Evolutionary conservation across 2,888 invertebrate species (phyloP), one percentile per base, ranked within the genome.

Genomic region (Netelia inedita): DNA sequence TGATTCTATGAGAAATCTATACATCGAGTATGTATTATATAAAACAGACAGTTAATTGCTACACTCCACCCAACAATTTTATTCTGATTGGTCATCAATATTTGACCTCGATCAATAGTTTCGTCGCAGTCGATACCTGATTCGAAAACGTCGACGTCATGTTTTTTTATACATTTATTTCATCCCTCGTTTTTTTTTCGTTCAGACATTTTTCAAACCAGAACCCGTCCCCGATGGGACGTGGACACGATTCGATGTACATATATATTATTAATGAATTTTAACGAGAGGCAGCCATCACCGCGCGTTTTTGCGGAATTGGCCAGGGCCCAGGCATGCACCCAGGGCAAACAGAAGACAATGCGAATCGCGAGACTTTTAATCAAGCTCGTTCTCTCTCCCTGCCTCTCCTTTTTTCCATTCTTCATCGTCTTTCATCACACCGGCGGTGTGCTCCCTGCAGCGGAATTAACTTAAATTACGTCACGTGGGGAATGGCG

Each of bases 401-500:
- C 53, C 41, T 72, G 43, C 75, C 69, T 68, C 46, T 57, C 11
- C 66, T 61, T 61, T 61, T 66, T 76, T 71, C 78, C 55, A 66
- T 79, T 57, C 11, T 78, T n/a, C 78, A 61, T 79, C 82, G 78
- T 79, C 78, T 78, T 82, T 82, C 78, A 79, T 75, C 53, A 61
- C 66, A 72, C 61, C 53, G 68, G 23, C 65, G 59, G 59, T 82
- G 85, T 82, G 91, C 86, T 91, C 90, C 89, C 92, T 91, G 92
- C 92, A 92, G 91, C 92, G 89, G 91, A 92, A 93, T 92, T 92
- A 93, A 93, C 92, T 93, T 89, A 91, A 93, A 93, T 93, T 92
- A 91, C 88, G 90, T 90, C 91, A 91, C 91, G 89, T 90, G 91
- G 91, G 91, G 90, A 89, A 87, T 85, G 87, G 68, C 85, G 74